A percentile compares a stretch with the other conserved stretches of the same genome.
Evolutionary conservation across 2,797 vertebrate genomes (phyloP).

Genomic region (Podarcis lilfordi): DNA sequence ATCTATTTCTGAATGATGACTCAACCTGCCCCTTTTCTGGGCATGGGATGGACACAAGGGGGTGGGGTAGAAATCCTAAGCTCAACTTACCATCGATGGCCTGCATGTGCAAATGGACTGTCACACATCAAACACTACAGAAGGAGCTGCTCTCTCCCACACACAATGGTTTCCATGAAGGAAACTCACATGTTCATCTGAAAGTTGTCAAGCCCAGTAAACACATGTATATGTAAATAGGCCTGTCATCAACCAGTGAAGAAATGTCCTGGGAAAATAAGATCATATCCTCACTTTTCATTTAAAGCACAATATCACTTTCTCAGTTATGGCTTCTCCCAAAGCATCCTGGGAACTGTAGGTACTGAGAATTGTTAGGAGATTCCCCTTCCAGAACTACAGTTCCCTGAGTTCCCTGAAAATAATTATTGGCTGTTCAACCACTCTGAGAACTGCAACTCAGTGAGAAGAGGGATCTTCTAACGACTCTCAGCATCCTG

Average conservation of each 20-base stretch:
- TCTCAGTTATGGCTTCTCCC: too few relatives aligned
- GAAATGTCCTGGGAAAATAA: background rate
- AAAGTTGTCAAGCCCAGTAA: background rate
- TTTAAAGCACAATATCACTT: too few relatives aligned
- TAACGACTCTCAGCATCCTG: too few relatives aligned
- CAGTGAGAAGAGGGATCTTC: too few relatives aligned
- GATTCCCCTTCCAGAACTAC: too few relatives aligned
- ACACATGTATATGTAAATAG: background rate
- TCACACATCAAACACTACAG: background rate
- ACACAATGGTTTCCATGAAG: background rate
- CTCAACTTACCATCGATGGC: background rate
- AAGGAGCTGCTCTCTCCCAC: background rate
- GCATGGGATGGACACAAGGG: background rate
- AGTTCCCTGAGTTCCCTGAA: too few relatives aligned
- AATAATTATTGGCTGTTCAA: too few relatives aligned
- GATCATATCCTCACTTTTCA: too few relatives aligned
- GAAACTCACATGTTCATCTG: background rate
- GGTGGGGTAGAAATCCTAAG: background rate
- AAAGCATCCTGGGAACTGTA: too few relatives aligned
- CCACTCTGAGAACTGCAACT: too few relatives aligned
- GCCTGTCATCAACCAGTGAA: background rate
- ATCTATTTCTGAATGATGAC: constrained; percentile 10
- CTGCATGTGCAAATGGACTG: background rate
- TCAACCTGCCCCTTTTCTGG: background rate
- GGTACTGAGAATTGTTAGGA: too few relatives aligned